These are phyloP conservation scores for Tipula unca DNA, from an alignment of 2,888 invertebrate species.

Conservation along the genomic window DNA sequence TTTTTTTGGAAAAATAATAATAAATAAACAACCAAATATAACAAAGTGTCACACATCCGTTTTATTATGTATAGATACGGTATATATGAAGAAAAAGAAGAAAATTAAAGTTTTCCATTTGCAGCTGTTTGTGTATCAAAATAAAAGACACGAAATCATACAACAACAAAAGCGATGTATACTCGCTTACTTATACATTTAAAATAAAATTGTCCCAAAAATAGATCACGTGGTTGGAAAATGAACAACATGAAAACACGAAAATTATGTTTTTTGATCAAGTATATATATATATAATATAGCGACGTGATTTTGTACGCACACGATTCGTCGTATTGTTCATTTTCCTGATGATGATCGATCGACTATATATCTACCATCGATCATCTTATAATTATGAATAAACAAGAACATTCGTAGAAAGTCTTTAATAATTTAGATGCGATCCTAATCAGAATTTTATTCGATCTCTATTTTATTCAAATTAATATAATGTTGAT, in stretches of 20 bases:
- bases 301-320: not conserved
- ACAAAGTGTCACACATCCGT: conserved; percentile 14
- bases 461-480: no score
- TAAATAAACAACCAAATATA: not conserved
- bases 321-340: not conserved
- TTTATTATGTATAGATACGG: not conserved
- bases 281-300: no score
- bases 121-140: not conserved
- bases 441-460: no score
- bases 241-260: conserved; percentile 3
- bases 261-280: not conserved
- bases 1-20: not conserved
- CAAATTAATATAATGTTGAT: no score
- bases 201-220: not conserved
- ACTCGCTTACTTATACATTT: not conserved
- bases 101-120: not conserved
- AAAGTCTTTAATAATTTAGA: no score
- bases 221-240: conserved; percentile 18
- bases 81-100: not conserved
- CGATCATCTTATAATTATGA: no score
- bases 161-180: not conserved
- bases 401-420: no score
- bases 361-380: no score
- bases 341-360: not conserved
- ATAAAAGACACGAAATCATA: not conserved